Base-by-base conservation (phyloP, 2,113 vertebrate species). In the Sporophila hypoxantha region DNA sequence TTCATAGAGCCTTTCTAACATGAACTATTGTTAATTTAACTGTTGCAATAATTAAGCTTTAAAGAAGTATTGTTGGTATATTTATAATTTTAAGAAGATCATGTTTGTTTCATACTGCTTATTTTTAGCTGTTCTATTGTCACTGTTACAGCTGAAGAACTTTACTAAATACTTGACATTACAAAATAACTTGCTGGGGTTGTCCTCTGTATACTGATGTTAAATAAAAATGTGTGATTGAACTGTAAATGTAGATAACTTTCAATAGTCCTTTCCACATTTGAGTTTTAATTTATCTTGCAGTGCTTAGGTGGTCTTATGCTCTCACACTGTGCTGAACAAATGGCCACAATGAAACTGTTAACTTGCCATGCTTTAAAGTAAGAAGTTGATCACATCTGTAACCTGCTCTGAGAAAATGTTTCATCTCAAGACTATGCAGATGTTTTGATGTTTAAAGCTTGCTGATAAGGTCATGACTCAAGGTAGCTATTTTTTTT, bases 1-100 rank as follows among this genome's bases (percentile, higher is more conserved):
- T 96, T 96, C 93, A 93, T 94, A 94, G 94, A 96, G 94, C 92
- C 94, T 96, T 96, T 96, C 95, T 97, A 95, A 96, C 85, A 90
- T 94, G 91, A 96, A 87, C 86, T 93, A 93, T 91, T 93, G 95
- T 95, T 94, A 95, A 95, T 91, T 91, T 89, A 94, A 94, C 84
- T 92, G 95, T 95, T 94, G 93, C 94, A 94, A 89, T 96, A 95
- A 90, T 80, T 94, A 93, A 94, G 93, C 96, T 96, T 96, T 96
- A 95, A 95, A 90, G 93, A 95, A 93, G 90, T 93, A 85, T 94
- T 94, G 93, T 95, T 91, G 93, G 93, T 96, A 93, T 90, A 96
- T 96, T 92, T 96, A 89, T 95, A 91, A 93, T 88, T 91, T 95
- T 90, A 91, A 96, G 95, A 88, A 83, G 91, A 92, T 85, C 93